phyloP scores from a whole-genome alignment of 2,797 vertebrate species.

The Trematomus bernacchii region DNA sequence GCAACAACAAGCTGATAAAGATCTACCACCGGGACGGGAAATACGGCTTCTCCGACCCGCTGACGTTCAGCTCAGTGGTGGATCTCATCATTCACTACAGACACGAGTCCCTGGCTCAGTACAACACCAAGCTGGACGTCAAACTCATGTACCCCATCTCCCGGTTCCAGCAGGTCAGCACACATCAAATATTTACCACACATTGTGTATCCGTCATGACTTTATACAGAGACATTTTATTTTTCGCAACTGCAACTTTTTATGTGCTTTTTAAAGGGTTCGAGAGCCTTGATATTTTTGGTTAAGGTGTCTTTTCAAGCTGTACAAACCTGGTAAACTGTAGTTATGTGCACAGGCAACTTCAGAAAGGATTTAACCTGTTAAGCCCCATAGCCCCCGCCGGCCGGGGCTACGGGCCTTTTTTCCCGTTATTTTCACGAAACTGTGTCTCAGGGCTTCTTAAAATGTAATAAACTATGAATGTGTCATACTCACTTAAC shows the following conservation, averaged over 20 bases:
- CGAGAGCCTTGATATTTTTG: no score
- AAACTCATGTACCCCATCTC: conserved; percentile 95
- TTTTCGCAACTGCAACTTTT: no score
- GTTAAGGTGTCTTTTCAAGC: no score
- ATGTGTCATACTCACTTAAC: no score
- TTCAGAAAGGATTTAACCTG: neutral
- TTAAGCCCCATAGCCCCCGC: no score
- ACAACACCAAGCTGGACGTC: conserved; percentile 96
- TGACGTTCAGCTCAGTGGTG: conserved; percentile 94
- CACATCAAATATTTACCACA: conserved; percentile 43
- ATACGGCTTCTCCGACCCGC: conserved; percentile 95
- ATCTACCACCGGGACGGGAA: conserved; percentile 95
- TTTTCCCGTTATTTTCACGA: no score
- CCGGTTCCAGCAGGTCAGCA: conserved; percentile 85
- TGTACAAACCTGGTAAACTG: neutral
- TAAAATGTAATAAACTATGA: no score
- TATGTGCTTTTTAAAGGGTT: no score
- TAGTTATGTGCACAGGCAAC: neutral
- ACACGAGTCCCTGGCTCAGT: conserved; percentile 95
- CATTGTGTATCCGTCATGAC: neutral
- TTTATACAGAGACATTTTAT: neutral
- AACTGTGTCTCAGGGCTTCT: no score
- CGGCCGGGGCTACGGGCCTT: no score
- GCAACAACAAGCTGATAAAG: conserved; percentile 98
- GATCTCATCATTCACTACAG: conserved; percentile 96